These are phyloP conservation scores for Phylloscopus whistleri DNA, from an alignment of 2,113 vertebrate species.

Conservation along the genomic window DNA sequence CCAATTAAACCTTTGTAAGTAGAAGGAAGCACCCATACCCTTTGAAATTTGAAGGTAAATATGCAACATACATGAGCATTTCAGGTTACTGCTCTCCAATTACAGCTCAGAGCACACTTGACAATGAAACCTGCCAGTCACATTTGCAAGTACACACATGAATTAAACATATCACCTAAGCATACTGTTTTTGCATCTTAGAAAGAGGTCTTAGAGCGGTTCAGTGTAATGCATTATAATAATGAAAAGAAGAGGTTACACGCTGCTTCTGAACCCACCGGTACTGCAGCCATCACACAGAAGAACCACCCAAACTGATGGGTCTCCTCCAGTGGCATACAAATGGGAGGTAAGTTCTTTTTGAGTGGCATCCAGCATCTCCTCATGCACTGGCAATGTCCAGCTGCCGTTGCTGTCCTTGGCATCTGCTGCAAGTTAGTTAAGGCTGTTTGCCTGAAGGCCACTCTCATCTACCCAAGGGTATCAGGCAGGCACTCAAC, in stretches of 20 bases:
- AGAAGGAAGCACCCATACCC: background rate
- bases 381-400: background rate
- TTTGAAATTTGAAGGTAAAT: slow-evolving; percentile 1
- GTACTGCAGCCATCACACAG: background rate
- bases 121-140: slow-evolving; percentile 29
- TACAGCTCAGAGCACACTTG: background rate
- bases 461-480: background rate
- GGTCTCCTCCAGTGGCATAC: background rate
- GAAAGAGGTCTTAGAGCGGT: background rate
- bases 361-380: background rate
- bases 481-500: background rate
- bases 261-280: background rate
- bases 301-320: background rate
- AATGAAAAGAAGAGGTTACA: background rate
- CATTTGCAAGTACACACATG: background rate
- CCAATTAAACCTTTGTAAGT: slow-evolving; percentile 24
- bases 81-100: background rate
- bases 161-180: slow-evolving; percentile 34
- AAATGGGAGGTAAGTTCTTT: background rate
- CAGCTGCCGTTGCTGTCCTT: background rate
- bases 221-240: background rate
- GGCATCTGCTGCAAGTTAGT: background rate
- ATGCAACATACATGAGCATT: background rate
- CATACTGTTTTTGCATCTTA: slow-evolving; percentile 3
- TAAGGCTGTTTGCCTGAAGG: background rate